Percentiles rank a stretch among this genome's conserved stretches.
These are phyloP conservation scores for Drosophila pseudotakahashii DNA, from an alignment of 2,888 invertebrate genomes.

Conservation along the genomic window DNA sequence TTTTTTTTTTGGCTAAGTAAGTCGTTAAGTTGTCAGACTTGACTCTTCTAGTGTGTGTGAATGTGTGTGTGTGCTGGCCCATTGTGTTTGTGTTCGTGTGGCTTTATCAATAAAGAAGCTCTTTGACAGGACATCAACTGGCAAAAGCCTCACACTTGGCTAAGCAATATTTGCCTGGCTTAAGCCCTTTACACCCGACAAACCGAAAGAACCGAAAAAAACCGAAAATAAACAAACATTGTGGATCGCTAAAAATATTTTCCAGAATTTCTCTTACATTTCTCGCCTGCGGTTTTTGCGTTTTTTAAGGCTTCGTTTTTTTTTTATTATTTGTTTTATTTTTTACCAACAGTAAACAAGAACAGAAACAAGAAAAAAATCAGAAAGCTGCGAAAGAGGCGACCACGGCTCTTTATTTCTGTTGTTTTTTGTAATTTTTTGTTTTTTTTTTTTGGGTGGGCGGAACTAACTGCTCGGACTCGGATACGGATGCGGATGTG, in stretches of 20 bases:
- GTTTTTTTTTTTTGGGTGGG: conserved; percentile 1
- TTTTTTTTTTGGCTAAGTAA: conserved; percentile 69
- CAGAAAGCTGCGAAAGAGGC: not conserved
- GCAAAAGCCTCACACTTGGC: conserved; percentile 47
- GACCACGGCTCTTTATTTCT: conserved; percentile 3
- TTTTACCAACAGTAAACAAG: conserved; percentile 23
- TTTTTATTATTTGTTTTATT: conserved; percentile 4
- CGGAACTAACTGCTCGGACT: conserved; percentile 21
- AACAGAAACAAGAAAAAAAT: conserved; percentile 25
- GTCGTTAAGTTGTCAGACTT: conserved; percentile 77
- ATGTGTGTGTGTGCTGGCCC: not conserved
- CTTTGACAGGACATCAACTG: conserved; percentile 51
- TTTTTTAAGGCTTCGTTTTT: not conserved
- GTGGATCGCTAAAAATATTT: conserved; percentile 9
- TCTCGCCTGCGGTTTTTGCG: conserved; percentile 5
- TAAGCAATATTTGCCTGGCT: conserved; percentile 41
- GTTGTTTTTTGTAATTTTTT: too few species aligned
- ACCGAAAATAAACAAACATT: conserved; percentile 4
- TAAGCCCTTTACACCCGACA: conserved; percentile 1
- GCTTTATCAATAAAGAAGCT: conserved; percentile 72
- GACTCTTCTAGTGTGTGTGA: conserved; percentile 7
- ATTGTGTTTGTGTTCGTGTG: conserved; percentile 40
- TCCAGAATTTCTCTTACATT: conserved; percentile 22
- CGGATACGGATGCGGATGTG: conserved; percentile 21
- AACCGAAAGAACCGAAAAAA: not conserved